Evolutionary conservation across 2,888 invertebrate genomes (phyloP), one percentile per base, ranked within the genome.

Genomic region (Drosophila suboccidentalis): DNA sequence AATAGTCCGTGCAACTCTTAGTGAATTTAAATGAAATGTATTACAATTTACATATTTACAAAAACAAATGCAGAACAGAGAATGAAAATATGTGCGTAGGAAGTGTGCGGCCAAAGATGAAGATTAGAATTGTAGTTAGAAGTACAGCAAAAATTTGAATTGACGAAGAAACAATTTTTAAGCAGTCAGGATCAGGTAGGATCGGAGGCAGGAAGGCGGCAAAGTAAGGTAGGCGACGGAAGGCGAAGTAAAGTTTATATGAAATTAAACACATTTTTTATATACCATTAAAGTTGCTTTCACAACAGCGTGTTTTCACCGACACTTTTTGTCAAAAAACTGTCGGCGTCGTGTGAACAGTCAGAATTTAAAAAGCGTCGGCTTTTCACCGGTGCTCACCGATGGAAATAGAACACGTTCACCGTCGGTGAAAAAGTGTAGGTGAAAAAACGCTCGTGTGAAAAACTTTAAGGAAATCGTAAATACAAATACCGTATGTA

Each of bases 1-100:
- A 50, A 87, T 71, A 85, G 90, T 86, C 90, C 89, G 85, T 87
- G 86, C 84, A 86, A 90, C 89, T 78, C 89, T 89, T 90, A 89
- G 89, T 89, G 87, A 87, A 89, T 89, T 87, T 89, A 89, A 86
- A 79, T 71, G 58, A 75, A 72, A 81, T 82, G 80, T 80, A 74
- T 67, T 72, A 78, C 82, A 82, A 78, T 74, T 85, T 77, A 77
- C 69, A 79, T 79, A 86, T 89, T 87, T 87, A 87, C 87, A 71
- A 71, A 66, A 71, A 43, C 29, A 17, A 43, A 47, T 17, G 38
- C 46, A 54, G 51, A 50, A 58, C 26, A 39, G 63, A 60, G 22
- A 22, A 22, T 22, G 22, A 22, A 4, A 22, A 22, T 0, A 22
- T 44, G 60, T 51, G 22, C 22, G 62, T 47, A 49, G 74, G 55